These are phyloP conservation scores for Paedocypris micromegethes DNA, from an alignment of 2,797 vertebrate species.

Conservation along the genomic window DNA sequence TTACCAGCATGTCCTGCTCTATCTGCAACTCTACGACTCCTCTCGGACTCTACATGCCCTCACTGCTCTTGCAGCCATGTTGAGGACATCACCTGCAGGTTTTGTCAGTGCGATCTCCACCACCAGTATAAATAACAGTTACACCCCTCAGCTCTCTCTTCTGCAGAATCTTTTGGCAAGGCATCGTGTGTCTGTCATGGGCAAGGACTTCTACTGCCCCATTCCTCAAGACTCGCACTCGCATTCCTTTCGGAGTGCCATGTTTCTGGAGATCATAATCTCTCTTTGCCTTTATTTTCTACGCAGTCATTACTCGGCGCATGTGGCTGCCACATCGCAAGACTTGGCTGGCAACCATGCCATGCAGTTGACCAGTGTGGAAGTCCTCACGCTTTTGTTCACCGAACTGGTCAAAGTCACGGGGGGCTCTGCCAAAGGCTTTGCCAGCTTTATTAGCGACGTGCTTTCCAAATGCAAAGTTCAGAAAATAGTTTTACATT, in stretches of 20 bases:
- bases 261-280: slow-evolving; percentile 98
- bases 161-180: slow-evolving; percentile 94
- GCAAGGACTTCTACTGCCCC: slow-evolving; percentile 96
- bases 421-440: slow-evolving; percentile 91
- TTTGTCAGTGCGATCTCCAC: slow-evolving; percentile 96
- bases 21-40: slow-evolving; percentile 96
- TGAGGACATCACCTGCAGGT: slow-evolving; percentile 85
- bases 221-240: slow-evolving; percentile 91
- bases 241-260: slow-evolving; percentile 92
- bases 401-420: slow-evolving; percentile 88
- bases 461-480: slow-evolving; percentile 97
- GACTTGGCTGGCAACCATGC: slow-evolving; percentile 94
- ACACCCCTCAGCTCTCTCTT: slow-evolving; percentile 91
- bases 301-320: slow-evolving; percentile 92
- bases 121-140: slow-evolving; percentile 94
- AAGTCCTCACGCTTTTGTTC: slow-evolving; percentile 92
- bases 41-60: slow-evolving; percentile 90
- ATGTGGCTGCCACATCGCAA: slow-evolving; percentile 79
- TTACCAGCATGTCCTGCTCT: slow-evolving; percentile 93
- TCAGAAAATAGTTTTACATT: slow-evolving; percentile 95
- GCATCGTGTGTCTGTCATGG: slow-evolving; percentile 94
- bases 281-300: slow-evolving; percentile 94
- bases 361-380: slow-evolving; percentile 97
- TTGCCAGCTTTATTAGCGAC: slow-evolving; percentile 94
- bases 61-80: slow-evolving; percentile 89